Evolutionary conservation across 2,797 vertebrate species (phyloP).

Genomic region (Neosalanx taihuensis): DNA sequence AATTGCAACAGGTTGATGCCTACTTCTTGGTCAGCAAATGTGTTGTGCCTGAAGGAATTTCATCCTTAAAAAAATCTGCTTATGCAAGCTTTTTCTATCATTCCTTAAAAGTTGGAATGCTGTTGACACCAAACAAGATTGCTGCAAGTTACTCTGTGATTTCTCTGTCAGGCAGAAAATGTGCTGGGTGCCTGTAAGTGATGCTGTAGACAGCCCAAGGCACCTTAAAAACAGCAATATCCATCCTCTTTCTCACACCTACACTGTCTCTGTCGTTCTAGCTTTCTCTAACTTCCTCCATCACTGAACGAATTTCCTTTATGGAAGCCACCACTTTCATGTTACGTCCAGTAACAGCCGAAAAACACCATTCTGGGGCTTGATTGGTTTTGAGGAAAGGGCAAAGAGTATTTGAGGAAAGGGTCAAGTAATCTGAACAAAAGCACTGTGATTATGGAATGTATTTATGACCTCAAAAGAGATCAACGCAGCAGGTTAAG

Average conservation of each 20-base stretch:
- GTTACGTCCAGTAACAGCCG: conserved; percentile 5
- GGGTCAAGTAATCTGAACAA: not conserved
- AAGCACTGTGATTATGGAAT: conserved; percentile 13
- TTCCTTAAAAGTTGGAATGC: conserved; percentile 35
- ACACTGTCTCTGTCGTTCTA: not conserved
- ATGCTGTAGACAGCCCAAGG: not conserved
- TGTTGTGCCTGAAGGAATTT: conserved; percentile 33
- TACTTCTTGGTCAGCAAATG: conserved; percentile 23
- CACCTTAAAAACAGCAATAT: conserved; percentile 3
- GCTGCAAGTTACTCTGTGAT: conserved; percentile 17
- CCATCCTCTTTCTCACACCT: not conserved
- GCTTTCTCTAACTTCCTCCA: not conserved
- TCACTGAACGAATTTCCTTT: not conserved
- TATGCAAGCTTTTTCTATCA: conserved; percentile 32
- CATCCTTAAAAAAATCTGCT: conserved; percentile 35
- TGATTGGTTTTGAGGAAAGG: too few relatives aligned
- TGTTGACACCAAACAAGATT: conserved; percentile 40
- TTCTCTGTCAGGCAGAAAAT: conserved; percentile 25
- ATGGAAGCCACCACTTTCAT: not conserved
- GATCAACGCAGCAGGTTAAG: conserved; percentile 2
- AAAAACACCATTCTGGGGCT: too few relatives aligned
- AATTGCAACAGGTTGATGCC: conserved; percentile 18
- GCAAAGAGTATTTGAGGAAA: not conserved
- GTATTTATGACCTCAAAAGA: conserved; percentile 1
- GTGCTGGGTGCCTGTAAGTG: not conserved